These are phyloP conservation scores for Microchirus variegatus DNA, from an alignment of 2,797 vertebrate genomes.

Conservation along the genomic window DNA sequence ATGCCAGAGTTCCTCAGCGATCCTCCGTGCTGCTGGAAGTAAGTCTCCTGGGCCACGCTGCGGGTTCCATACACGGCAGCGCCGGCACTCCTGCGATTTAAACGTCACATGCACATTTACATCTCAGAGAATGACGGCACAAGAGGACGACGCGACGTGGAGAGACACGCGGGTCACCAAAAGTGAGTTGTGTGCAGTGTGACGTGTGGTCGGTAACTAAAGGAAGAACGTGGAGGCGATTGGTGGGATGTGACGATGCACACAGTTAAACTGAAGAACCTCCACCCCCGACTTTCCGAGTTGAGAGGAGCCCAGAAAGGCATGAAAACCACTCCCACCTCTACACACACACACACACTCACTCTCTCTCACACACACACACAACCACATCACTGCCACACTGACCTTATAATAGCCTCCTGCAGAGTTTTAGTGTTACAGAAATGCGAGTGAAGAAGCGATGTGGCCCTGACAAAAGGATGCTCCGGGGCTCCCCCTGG, in stretches of 20 bases:
- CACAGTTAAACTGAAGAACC: slow-evolving; percentile 18
- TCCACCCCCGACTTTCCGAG: slow-evolving; percentile 44
- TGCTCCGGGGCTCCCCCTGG: slow-evolving; percentile 77
- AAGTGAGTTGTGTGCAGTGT: neutral
- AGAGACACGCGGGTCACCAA: too few species aligned
- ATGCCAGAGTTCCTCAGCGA: slow-evolving; percentile 87
- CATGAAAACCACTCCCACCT: slow-evolving; percentile 31
- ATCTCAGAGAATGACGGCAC: slow-evolving; percentile 19
- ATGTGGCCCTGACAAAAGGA: slow-evolving; percentile 87
- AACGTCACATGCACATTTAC: slow-evolving; percentile 11
- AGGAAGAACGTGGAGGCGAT: slow-evolving; percentile 1
- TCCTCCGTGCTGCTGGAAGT: slow-evolving; percentile 87
- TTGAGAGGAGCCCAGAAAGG: slow-evolving; percentile 31
- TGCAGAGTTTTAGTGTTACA: slow-evolving; percentile 83
- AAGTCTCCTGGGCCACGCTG: slow-evolving; percentile 89
- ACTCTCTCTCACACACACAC: neutral
- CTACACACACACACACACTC: neutral
- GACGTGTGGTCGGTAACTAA: neutral
- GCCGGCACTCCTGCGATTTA: slow-evolving; percentile 82
- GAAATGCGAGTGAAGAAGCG: slow-evolving; percentile 91
- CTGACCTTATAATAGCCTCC: slow-evolving; percentile 91
- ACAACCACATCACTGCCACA: slow-evolving; percentile 34
- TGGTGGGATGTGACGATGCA: slow-evolving; percentile 8
- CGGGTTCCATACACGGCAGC: slow-evolving; percentile 87
- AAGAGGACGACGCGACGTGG: too few species aligned